These are phyloP conservation scores for Melanotaenia parkinsoni DNA, from an alignment of 2,797 vertebrate genomes.

Conservation along the genomic window DNA sequence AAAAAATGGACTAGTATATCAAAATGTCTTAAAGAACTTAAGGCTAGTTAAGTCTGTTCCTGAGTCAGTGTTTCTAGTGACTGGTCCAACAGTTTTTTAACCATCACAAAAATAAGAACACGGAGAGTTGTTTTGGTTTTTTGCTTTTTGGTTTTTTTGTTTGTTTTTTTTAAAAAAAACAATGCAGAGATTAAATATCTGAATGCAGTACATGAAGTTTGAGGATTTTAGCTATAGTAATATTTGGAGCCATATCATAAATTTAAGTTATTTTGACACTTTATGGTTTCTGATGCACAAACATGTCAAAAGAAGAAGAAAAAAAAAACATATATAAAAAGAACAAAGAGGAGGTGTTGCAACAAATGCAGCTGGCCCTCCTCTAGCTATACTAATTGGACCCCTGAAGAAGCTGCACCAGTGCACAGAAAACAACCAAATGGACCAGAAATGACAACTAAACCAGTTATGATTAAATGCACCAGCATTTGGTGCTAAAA, in stretches of 20 bases:
- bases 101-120: too few relatives aligned
- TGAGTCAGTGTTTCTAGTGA: too few relatives aligned
- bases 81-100: too few relatives aligned
- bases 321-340: not conserved
- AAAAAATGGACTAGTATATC: too few relatives aligned
- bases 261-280: not conserved
- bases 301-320: not conserved
- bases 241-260: not conserved
- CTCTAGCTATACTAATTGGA: not conserved
- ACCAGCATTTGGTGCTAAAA: not conserved
- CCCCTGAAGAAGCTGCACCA: not conserved
- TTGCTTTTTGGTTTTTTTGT: too few relatives aligned
- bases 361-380: not conserved
- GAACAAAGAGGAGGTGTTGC: not conserved
- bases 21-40: too few relatives aligned
- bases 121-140: too few relatives aligned
- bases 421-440: conserved; percentile 2
- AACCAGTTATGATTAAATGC: not conserved
- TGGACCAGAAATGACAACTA: not conserved
- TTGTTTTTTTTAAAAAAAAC: not conserved
- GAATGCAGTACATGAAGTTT: not conserved
- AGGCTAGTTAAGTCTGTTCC: too few relatives aligned
- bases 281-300: not conserved
- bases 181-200: not conserved
- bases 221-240: not conserved